These are phyloP conservation scores for Sebastes diaconus DNA, from an alignment of 2,797 vertebrate species.

Conservation along the genomic window DNA sequence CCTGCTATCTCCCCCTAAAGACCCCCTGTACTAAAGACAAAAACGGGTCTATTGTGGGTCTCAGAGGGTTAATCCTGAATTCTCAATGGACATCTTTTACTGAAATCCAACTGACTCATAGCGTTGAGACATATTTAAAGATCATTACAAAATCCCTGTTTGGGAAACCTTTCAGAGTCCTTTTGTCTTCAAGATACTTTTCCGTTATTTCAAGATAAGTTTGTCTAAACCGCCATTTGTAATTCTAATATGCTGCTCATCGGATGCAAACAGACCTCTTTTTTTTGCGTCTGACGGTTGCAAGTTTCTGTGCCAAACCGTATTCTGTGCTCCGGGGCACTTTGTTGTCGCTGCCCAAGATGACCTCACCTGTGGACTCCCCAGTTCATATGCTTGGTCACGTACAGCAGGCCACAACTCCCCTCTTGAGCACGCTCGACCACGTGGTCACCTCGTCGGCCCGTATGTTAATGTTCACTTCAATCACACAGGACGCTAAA, in stretches of 20 bases:
- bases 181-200: conserved; percentile 9
- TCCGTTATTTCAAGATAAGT: not conserved
- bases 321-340: conserved; percentile 31
- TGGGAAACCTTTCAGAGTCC: not conserved
- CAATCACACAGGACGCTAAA: conserved; percentile 64
- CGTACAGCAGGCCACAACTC: conserved; percentile 53
- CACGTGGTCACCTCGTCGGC: conserved; percentile 43
- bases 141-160: conserved; percentile 8
- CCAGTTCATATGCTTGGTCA: conserved; percentile 65
- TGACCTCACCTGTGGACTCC: conserved; percentile 74
- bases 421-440: conserved; percentile 44
- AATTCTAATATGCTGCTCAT: conserved; percentile 48
- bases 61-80: not conserved
- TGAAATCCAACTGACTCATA: not conserved
- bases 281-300: conserved; percentile 25
- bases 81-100: not conserved
- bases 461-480: conserved; percentile 58
- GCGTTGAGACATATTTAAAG: not conserved
- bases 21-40: not conserved
- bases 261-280: conserved; percentile 29
- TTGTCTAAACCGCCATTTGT: conserved; percentile 32
- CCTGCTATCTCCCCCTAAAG: not conserved
- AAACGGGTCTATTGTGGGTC: not conserved
- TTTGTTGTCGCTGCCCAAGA: conserved; percentile 49
- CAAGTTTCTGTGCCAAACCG: conserved; percentile 42